These are phyloP conservation scores for Carterocephalus palaemon DNA, from an alignment of 2,888 invertebrate genomes.

Conservation along the genomic window DNA sequence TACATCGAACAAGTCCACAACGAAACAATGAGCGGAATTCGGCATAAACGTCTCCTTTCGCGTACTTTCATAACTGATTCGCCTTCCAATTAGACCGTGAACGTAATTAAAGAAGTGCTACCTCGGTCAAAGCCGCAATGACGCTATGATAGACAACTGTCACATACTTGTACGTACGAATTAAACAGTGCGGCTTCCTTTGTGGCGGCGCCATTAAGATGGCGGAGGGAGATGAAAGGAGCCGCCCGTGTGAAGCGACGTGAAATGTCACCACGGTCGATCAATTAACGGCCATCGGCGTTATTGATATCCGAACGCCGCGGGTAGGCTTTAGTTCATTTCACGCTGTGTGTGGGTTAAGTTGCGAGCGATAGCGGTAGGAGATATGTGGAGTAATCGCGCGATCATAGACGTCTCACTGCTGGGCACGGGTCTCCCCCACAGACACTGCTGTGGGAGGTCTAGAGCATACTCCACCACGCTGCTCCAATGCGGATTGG, in stretches of 20 bases:
- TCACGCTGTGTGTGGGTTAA: constrained; percentile 39
- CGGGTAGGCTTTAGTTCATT: constrained; percentile 55
- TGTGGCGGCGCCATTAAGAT: constrained; percentile 50
- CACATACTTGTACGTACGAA: constrained; percentile 73
- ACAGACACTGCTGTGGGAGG: too few species aligned
- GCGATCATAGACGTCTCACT: too few species aligned
- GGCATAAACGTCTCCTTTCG: constrained; percentile 5
- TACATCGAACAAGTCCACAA: too few species aligned
- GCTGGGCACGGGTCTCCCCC: too few species aligned
- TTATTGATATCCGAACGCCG: constrained; percentile 63
- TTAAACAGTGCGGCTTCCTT: constrained; percentile 71
- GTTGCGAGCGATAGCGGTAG: constrained; percentile 17
- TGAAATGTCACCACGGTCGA: constrained; percentile 75
- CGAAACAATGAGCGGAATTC: constrained; percentile 16
- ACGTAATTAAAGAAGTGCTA: constrained; percentile 35
- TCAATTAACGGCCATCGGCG: constrained; percentile 63
- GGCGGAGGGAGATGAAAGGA: constrained; percentile 60
- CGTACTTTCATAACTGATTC: constrained; percentile 33
- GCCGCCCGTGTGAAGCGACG: constrained; percentile 61
- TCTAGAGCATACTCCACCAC: too few species aligned
- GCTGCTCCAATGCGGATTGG: too few species aligned
- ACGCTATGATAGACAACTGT: constrained; percentile 59
- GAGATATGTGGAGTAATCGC: too few species aligned
- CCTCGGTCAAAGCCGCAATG: constrained; percentile 9
- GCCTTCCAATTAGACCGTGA: constrained; percentile 45